These are phyloP conservation scores for Oplegnathus fasciatus DNA, from an alignment of 2,113 vertebrate genomes.

Conservation along the genomic window DNA sequence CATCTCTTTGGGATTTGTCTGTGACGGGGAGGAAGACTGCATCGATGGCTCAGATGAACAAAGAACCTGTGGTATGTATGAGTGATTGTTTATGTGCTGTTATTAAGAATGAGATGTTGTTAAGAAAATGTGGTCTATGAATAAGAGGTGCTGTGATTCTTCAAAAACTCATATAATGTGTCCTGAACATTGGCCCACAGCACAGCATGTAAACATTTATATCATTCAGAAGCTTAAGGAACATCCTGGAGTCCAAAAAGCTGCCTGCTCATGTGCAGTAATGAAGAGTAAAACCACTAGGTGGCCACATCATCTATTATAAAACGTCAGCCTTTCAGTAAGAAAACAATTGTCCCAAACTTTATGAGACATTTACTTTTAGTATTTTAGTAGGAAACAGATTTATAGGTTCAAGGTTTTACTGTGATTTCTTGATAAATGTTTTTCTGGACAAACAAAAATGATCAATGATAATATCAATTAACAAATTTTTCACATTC, in stretches of 20 bases:
- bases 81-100: not conserved
- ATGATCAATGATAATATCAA: not conserved
- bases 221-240: not conserved
- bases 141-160: not conserved
- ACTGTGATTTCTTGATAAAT: not conserved
- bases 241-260: not conserved
- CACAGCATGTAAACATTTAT: not conserved
- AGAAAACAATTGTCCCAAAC: not conserved
- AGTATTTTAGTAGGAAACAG: not conserved
- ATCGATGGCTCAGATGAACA: constrained; percentile 82
- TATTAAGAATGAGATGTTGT: not conserved
- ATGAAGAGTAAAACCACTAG: constrained; percentile 16
- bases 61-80: constrained; percentile 76
- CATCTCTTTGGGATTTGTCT: constrained; percentile 79
- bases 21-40: constrained; percentile 83
- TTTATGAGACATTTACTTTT: not conserved
- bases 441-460: not conserved
- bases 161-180: not conserved
- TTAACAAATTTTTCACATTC: not conserved
- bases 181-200: not conserved
- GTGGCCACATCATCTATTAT: constrained; percentile 1
- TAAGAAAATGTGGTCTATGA: not conserved
- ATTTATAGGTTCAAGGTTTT: not conserved
- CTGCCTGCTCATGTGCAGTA: not conserved
- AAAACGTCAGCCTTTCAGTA: not conserved